phyloP scores from a whole-genome alignment of 2,888 invertebrate species.

The Eulithis prunata region DNA sequence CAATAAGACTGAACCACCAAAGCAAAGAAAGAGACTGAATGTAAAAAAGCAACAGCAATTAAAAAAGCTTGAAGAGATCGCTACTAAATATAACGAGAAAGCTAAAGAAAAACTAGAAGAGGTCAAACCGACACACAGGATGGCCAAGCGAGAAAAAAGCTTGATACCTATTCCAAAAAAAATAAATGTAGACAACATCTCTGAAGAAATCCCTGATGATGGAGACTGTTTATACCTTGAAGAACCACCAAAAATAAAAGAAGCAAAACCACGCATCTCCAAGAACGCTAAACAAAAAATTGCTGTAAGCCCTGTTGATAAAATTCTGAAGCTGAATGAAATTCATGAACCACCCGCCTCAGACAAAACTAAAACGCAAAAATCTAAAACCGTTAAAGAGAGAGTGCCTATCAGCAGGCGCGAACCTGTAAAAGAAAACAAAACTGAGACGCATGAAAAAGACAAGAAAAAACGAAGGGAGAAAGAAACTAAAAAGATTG shows the following conservation, averaged over 20 bases:
- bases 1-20: slow-evolving; percentile 50
- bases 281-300: slow-evolving; percentile 16
- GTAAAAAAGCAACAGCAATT: slow-evolving; percentile 68
- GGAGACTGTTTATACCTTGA: slow-evolving; percentile 9
- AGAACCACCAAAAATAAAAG: slow-evolving; percentile 14
- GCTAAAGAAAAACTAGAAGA: slow-evolving; percentile 50
- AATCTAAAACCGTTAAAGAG: slow-evolving; percentile 35
- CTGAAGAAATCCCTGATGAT: slow-evolving; percentile 33
- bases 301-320: slow-evolving; percentile 32
- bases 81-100: slow-evolving; percentile 66
- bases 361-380: slow-evolving; percentile 33
- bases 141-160: slow-evolving; percentile 54
- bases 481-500: slow-evolving; percentile 41
- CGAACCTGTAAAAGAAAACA: slow-evolving; percentile 37
- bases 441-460: slow-evolving; percentile 33
- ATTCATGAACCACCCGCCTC: slow-evolving; percentile 14
- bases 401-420: slow-evolving; percentile 32
- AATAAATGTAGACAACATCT: slow-evolving; percentile 37
- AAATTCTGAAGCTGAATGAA: slow-evolving; percentile 28
- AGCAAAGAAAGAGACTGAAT: slow-evolving; percentile 57
- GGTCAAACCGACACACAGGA: slow-evolving; percentile 38
- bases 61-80: slow-evolving; percentile 72
- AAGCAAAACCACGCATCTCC: slow-evolving; percentile 12
- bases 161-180: slow-evolving; percentile 66
- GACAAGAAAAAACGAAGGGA: slow-evolving; percentile 39